Base-by-base conservation (phyloP, 2,797 vertebrate genomes). In the Loris lydekkerianus region DNA sequence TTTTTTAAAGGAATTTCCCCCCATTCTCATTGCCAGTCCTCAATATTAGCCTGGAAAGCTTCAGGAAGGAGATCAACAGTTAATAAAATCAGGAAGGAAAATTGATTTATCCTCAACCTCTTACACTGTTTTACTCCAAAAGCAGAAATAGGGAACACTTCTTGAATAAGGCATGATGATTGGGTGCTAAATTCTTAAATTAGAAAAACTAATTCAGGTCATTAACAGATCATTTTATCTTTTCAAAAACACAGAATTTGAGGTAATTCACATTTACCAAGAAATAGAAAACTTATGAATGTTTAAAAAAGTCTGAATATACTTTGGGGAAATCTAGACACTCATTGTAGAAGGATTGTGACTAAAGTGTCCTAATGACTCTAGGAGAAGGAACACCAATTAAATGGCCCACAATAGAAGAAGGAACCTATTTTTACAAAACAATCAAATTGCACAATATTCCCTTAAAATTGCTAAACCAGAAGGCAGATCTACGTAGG, bases 41-140 rank as follows among this genome's bases (percentile, higher is more conserved):
- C 82, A 94, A 6, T 21, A 87, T 83, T 56, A 92, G 90, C 3
- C 81, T 97, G 37, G 34, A 96, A 97, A 93, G 65, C 56, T 95
- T 94, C 56, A 67, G 84, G 92, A 77, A 91, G 63, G 31, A 89
- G 70, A 72, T 81, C 49, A 94, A 90, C 37, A 1, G 53, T 60
- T 27, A 49, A 60, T 78, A 93, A 31, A 84, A 92, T 89, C 5
- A 65, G 67, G 75, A 43, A 86, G 46, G 14, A 90, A 87, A 81
- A 96, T 31, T 34, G 27, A 73, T 49, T 34, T 5, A 65, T 49
- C 17, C 61, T 92, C 46, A 65, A 31, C 18, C 1, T 20, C 37
- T 95, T 40, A 40, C 9, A 69, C 84, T 94, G 43, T 29, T 93
- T 78, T 58, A 70, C 3, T 86, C 46, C 25, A 96, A 43, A 91